These are phyloP conservation scores for Aradus depressus DNA, from an alignment of 2,888 invertebrate species.

Conservation along the genomic window DNA sequence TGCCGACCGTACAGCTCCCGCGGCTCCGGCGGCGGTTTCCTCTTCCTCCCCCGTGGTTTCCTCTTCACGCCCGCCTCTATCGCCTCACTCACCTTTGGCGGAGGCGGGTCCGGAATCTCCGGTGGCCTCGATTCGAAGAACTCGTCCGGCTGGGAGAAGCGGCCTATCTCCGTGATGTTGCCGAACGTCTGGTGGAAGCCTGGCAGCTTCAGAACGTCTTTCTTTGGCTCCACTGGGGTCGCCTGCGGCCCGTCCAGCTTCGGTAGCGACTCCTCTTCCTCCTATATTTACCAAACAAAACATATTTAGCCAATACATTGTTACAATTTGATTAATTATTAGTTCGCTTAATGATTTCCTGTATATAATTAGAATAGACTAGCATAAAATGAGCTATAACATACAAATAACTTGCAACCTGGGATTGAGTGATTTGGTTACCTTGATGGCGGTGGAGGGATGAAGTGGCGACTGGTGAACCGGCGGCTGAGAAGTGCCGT, in stretches of 20 bases:
- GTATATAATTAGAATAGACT: too few relatives aligned
- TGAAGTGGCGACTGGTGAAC: too few relatives aligned
- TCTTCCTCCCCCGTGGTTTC: slow-evolving; percentile 24
- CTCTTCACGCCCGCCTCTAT: slow-evolving; percentile 20
- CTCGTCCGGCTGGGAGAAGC: slow-evolving; percentile 56
- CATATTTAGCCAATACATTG: too few relatives aligned
- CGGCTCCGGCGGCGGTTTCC: slow-evolving; percentile 26
- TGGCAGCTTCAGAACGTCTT: slow-evolving; percentile 29
- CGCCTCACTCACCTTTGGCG: slow-evolving; percentile 11
- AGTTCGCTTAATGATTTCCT: too few relatives aligned
- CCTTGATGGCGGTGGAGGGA: too few relatives aligned
- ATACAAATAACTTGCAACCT: too few relatives aligned
- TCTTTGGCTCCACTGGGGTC: slow-evolving; percentile 15
- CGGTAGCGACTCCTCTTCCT: slow-evolving; percentile 26
- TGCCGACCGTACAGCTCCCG: slow-evolving; percentile 17
- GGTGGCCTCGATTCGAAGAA: slow-evolving; percentile 40
- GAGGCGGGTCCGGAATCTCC: slow-evolving; percentile 22
- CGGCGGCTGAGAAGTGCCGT: too few relatives aligned
- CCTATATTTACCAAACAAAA: too few relatives aligned
- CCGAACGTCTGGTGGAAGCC: slow-evolving; percentile 73
- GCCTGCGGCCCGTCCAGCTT: slow-evolving; percentile 18
- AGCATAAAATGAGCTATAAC: too few relatives aligned
- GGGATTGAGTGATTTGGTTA: too few relatives aligned
- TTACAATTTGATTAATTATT: too few relatives aligned
- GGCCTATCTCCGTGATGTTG: slow-evolving; percentile 67